These are phyloP conservation scores for Apteryx mantelli DNA, from an alignment of 2,113 vertebrate genomes.

Conservation along the genomic window DNA sequence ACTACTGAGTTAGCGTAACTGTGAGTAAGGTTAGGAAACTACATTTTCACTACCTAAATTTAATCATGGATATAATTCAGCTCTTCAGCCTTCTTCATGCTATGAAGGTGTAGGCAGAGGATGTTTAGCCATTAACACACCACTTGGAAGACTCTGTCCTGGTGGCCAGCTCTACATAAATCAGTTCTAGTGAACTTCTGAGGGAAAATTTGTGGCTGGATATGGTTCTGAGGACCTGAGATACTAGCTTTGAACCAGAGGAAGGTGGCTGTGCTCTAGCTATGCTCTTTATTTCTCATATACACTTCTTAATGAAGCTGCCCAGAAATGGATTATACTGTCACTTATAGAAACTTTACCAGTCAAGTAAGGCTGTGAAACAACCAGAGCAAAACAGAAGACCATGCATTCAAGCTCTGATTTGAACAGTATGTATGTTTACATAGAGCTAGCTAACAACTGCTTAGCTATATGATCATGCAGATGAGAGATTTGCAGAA, in stretches of 20 bases:
- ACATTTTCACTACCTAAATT: background rate
- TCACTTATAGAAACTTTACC: background rate
- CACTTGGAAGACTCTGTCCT: background rate
- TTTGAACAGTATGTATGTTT: slow-evolving; percentile 9
- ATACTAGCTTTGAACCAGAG: background rate
- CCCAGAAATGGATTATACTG: background rate
- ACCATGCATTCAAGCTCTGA: background rate
- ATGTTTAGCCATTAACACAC: background rate
- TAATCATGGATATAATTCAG: background rate
- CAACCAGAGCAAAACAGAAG: background rate
- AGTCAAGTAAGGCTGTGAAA: background rate
- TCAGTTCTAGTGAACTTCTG: background rate
- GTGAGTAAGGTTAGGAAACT: background rate
- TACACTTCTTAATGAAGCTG: background rate
- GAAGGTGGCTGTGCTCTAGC: background rate
- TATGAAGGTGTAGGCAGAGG: background rate
- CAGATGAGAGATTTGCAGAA: background rate
- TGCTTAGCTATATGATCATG: background rate
- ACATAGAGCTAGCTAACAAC: background rate
- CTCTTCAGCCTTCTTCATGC: background rate
- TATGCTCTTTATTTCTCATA: background rate
- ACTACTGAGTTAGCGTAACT: background rate
- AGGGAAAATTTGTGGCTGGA: background rate
- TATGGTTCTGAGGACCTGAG: background rate
- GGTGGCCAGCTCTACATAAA: background rate